Evolutionary conservation across 53 echinoderm and acorn worm species (phyloP), one percentile per base, ranked within the genome.

Genomic region (Luidia sarsii): DNA sequence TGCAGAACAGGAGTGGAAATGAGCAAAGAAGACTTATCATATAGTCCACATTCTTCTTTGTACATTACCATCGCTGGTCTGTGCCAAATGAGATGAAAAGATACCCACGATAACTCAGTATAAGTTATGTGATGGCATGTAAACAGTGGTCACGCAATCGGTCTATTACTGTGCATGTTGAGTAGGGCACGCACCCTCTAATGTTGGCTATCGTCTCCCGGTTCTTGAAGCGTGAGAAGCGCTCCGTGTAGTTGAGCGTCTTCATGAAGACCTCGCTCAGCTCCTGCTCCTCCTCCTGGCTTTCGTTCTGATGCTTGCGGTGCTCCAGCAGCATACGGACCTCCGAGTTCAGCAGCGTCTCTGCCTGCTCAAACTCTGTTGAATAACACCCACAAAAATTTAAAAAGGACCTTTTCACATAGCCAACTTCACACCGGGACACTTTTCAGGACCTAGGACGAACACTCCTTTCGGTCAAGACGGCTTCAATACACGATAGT

Each of bases 211-310:
- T 95, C 18, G 95, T 95, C 82, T 95, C 95, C 48, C 95, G 85
- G 67, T 95, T 95, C 27, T 89, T 95, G 71, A 95, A 95, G 38
- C 92, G 75, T 33, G 95, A 95, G 62, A 95, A 92, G 34, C 95
- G 85, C 66, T 92, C 92, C 21, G 95, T 95, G 88, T 95, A 95
- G 61, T 88, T 90, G 14, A 95, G 85, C 0, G 95, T 95, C 70
- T 95, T 95, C 92, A 90, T 95, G 86, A 95, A 95, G 49, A 95
- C 90, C 57, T 95, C 92, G 71, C 95, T 92, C 19, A 95, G 90
- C 39, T 95, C 95, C 63, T 95, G 95, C 48, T 95, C 95, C 49
- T 95, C 95, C 24, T 95, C 95, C 38, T 92, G 92, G 81, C 90
- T 95, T 64, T 95, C 95, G 74, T 95, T 95, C 70, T 95, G 95